Evolutionary conservation across 2,797 vertebrate species (phyloP).

Genomic region (Balearica regulorum): DNA sequence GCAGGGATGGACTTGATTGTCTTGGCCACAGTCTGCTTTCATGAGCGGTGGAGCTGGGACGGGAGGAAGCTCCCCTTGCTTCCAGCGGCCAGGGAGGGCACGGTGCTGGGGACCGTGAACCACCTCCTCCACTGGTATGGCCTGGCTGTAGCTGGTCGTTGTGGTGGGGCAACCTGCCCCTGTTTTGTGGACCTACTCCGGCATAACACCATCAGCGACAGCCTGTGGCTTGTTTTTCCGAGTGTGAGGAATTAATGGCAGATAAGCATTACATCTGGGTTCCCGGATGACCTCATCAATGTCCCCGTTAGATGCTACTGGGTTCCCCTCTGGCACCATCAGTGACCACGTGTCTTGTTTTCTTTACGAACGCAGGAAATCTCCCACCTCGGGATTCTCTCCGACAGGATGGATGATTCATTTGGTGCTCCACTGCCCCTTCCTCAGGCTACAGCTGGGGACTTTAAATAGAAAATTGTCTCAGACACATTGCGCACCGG

Average conservation of each 20-base stretch:
- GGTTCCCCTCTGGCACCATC: background rate
- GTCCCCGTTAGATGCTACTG: background rate
- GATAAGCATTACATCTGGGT: background rate
- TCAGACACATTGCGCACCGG: background rate
- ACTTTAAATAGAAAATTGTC: constrained; percentile 21
- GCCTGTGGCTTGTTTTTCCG: fast-evolving
- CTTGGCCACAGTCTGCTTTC: background rate
- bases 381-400: background rate
- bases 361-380: constrained; percentile 40
- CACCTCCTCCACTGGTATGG: background rate
- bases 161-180: background rate
- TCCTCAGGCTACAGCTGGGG: constrained; percentile 41
- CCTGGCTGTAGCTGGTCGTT: background rate
- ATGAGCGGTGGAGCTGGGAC: background rate
- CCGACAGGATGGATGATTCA: constrained; percentile 44
- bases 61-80: background rate
- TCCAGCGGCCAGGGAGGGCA: fast-evolving
- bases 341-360: background rate
- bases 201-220: fast-evolving
- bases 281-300: background rate
- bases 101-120: background rate
- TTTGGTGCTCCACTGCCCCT: background rate
- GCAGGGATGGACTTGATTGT: background rate
- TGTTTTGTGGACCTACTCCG: background rate
- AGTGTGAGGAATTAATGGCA: background rate